These are phyloP conservation scores for Caenorhabditis becei DNA, from an alignment of 2,888 invertebrate species.

Conservation along the genomic window DNA sequence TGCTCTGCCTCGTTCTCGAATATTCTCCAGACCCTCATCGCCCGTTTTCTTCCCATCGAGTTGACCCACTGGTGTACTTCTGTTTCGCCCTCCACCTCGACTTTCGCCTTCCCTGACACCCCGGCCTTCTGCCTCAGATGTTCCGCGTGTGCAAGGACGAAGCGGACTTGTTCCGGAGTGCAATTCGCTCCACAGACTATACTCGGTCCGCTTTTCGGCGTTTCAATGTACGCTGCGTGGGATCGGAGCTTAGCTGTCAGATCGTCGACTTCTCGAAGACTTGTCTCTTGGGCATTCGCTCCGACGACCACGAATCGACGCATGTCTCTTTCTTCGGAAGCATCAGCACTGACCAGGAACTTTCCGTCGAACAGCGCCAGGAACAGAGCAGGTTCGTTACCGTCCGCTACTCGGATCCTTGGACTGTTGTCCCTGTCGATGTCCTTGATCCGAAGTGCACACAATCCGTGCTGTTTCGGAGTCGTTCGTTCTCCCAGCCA, in stretches of 20 bases:
- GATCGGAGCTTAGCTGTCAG: constrained; percentile 45
- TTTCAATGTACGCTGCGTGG: constrained; percentile 67
- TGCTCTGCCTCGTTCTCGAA: constrained; percentile 71
- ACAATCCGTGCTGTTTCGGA: constrained; percentile 72
- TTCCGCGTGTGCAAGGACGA: constrained; percentile 40
- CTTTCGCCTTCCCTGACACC: constrained; percentile 11
- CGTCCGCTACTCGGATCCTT: constrained; percentile 55
- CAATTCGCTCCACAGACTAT: constrained; percentile 49
- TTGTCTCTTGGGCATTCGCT: constrained; percentile 52
- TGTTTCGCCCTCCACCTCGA: constrained; percentile 68
- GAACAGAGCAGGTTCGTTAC: constrained; percentile 54
- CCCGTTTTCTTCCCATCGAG: constrained; percentile 39
- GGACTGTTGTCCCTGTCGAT: constrained; percentile 73
- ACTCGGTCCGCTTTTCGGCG: neutral
- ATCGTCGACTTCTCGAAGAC: constrained; percentile 58
- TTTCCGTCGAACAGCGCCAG: constrained; percentile 55
- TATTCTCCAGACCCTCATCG: constrained; percentile 70
- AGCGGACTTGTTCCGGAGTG: constrained; percentile 41
- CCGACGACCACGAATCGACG: constrained; percentile 61
- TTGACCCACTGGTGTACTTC: constrained; percentile 54
- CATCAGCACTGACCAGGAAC: constrained; percentile 30
- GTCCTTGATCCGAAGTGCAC: constrained; percentile 75
- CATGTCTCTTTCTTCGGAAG: neutral
- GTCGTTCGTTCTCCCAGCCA: constrained; percentile 75
- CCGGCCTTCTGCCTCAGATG: constrained; percentile 26